Evolutionary conservation across 2,888 invertebrate genomes (phyloP).

Genomic region (Strigamia crassipes): DNA sequence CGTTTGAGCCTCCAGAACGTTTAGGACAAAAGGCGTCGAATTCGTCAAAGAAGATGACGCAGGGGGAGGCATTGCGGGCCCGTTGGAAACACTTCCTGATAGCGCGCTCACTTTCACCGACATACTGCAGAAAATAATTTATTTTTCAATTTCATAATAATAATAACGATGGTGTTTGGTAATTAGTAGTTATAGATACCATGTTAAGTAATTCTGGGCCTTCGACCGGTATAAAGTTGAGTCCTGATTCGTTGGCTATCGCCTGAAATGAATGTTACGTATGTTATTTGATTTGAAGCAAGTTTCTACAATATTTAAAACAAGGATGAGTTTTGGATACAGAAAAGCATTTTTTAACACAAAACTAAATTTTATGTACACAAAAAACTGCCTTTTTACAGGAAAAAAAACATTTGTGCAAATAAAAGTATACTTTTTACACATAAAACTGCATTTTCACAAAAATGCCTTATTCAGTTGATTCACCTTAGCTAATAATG

Average conservation of each 20-base stretch:
- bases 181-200: no score
- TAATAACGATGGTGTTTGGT: no score
- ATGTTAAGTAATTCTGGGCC: slow-evolving; percentile 97
- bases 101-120: slow-evolving; percentile 96
- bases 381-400: no score
- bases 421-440: no score
- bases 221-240: slow-evolving; percentile 98
- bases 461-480: no score
- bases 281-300: neutral
- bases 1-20: slow-evolving; percentile 75
- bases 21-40: slow-evolving; percentile 93
- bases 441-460: no score
- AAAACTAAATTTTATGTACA: no score
- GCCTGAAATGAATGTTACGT: slow-evolving; percentile 63
- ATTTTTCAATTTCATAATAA: no score
- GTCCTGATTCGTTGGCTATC: slow-evolving; percentile 96
- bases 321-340: no score
- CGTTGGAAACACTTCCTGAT: slow-evolving; percentile 94
- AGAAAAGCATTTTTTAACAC: no score
- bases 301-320: no score
- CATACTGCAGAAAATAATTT: slow-evolving; percentile 69
- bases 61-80: slow-evolving; percentile 92
- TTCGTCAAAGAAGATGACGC: slow-evolving; percentile 99
- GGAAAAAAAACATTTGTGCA: no score
- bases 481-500: slow-evolving; percentile 81